Evolutionary conservation across 2,797 vertebrate genomes (phyloP).

Genomic region (Hemitrygon akajei): DNA sequence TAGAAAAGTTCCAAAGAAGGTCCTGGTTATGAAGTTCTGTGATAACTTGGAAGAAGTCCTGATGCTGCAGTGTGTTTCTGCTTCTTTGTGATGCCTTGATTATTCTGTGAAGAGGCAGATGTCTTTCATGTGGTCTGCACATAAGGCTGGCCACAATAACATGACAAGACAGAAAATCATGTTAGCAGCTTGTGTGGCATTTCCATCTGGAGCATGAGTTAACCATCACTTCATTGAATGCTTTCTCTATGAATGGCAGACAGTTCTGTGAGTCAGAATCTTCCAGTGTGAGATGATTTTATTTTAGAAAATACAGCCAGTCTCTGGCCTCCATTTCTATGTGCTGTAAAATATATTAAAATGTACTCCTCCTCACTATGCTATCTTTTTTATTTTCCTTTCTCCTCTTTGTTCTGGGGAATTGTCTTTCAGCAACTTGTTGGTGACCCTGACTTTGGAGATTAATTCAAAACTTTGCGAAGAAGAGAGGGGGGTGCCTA

Average conservation of each 20-base stretch:
- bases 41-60: background rate
- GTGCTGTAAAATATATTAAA: background rate
- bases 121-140: slow-evolving; percentile 26
- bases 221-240: background rate
- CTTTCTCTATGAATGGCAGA: background rate
- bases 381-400: background rate
- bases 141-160: background rate
- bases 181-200: slow-evolving; percentile 35
- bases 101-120: background rate
- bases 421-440: background rate
- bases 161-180: slow-evolving; percentile 28
- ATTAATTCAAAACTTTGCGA: background rate
- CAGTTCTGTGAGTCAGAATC: background rate
- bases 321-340: background rate
- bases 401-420: background rate
- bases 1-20: slow-evolving; percentile 6
- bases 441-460: background rate
- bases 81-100: background rate
- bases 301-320: background rate
- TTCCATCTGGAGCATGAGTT: slow-evolving; percentile 17
- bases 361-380: background rate
- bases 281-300: background rate
- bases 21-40: background rate
- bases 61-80: background rate
- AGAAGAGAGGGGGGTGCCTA: background rate